These are phyloP conservation scores for Apotomis turbidana DNA, from an alignment of 2,888 invertebrate species.

Conservation along the genomic window DNA sequence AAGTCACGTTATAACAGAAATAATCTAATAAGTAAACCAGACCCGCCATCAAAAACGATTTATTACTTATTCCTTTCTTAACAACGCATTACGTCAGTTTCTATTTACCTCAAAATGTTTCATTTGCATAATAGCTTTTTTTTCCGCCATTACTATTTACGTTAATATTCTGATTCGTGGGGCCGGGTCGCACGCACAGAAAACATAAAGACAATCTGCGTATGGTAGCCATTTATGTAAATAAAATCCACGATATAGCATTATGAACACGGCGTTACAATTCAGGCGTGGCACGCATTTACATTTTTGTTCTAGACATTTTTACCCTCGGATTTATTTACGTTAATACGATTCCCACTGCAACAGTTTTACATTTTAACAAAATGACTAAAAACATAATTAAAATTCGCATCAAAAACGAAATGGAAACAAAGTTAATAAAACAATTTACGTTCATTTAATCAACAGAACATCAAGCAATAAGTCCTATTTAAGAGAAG, in stretches of 20 bases:
- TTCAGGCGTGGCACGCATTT: conserved; percentile 74
- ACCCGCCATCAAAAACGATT: conserved; percentile 71
- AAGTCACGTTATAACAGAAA: conserved; percentile 49
- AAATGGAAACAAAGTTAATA: conserved; percentile 62
- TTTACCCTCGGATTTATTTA: conserved; percentile 60
- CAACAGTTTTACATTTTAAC: conserved; percentile 25
- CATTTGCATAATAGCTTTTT: conserved; percentile 84
- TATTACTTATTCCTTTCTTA: conserved; percentile 70
- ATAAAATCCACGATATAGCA: conserved; percentile 78
- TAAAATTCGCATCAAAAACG: conserved; percentile 64
- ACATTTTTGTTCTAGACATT: conserved; percentile 71
- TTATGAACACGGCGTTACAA: conserved; percentile 71
- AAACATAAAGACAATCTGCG: conserved; percentile 82
- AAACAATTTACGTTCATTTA: conserved; percentile 73
- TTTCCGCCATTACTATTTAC: conserved; percentile 80
- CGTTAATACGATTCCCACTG: conserved; percentile 46
- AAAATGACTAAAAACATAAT: conserved; percentile 46
- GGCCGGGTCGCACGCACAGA: conserved; percentile 81
- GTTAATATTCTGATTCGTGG: conserved; percentile 82
- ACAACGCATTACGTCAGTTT: conserved; percentile 77
- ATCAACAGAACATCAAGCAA: conserved; percentile 81
- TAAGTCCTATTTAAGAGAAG: conserved; percentile 77
- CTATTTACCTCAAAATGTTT: conserved; percentile 82
- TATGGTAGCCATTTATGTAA: conserved; percentile 81
- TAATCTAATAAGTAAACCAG: conserved; percentile 61